phyloP scores from a whole-genome alignment of 2,888 invertebrate species.

The Ryuthela nishihirai region DNA sequence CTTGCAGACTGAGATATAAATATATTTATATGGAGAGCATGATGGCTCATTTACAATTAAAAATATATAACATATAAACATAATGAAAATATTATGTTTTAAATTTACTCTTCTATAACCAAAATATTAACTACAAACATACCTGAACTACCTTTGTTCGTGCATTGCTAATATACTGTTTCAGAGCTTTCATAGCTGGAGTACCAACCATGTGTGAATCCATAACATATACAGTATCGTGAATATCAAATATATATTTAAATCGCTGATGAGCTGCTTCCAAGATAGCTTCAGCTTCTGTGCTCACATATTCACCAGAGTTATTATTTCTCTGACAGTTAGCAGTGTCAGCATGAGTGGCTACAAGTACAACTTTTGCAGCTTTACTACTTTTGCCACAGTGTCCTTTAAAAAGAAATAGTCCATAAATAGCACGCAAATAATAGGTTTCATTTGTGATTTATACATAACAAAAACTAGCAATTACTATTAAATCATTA shows the following conservation, averaged over 20 bases:
- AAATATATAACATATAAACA: too few relatives aligned
- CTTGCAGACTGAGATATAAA: too few relatives aligned
- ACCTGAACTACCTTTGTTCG: conserved; percentile 58
- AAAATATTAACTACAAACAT: too few relatives aligned
- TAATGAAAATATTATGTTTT: too few relatives aligned
- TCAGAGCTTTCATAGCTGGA: conserved; percentile 61
- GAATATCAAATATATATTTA: conserved; percentile 59
- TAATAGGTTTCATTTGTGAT: too few relatives aligned
- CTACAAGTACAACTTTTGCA: conserved; percentile 59
- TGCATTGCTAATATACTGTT: conserved; percentile 56
- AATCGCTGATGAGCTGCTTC: conserved; percentile 54
- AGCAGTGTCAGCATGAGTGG: conserved; percentile 61
- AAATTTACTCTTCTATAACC: too few relatives aligned
- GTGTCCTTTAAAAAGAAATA: conserved; percentile 4
- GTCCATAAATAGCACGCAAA: too few relatives aligned
- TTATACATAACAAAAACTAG: too few relatives aligned
- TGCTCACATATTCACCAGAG: conserved; percentile 43
- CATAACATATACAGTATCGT: conserved; percentile 58
- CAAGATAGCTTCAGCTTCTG: conserved; percentile 46
- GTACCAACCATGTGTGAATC: conserved; percentile 62
- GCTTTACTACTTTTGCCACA: conserved; percentile 58
- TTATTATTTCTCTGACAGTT: conserved; percentile 55
- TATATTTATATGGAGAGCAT: too few relatives aligned
- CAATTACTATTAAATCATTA: too few relatives aligned
- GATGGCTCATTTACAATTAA: too few relatives aligned